Evolutionary conservation across 2,113 vertebrate genomes (phyloP), one percentile per base, ranked within the genome.

Genomic region (Sapajus apella): DNA sequence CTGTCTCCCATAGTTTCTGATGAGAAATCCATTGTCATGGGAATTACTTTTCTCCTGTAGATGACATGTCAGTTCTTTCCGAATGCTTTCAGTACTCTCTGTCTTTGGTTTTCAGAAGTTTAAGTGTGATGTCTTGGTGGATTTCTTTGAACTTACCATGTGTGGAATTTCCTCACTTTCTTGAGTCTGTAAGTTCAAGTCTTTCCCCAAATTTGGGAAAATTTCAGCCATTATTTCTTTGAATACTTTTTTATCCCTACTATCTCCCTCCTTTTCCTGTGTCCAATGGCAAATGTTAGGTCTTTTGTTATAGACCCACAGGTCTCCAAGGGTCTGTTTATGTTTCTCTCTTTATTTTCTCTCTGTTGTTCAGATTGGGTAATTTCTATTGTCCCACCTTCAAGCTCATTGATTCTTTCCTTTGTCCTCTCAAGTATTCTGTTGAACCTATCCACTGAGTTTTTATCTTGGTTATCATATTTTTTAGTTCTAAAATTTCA

Each of bases 101-200:
- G 16, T 70, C 56, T 80, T 88, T 32, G 50, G 17, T 35, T 35
- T 94, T 83, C 75, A 77, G 52, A 82, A 66, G 27, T 87, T 68
- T 83, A 80, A 95, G 0, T 80, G 12, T 43, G 25, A 40, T 21
- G 21, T 50, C 35, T 83, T 82, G 17, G 11, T 75, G 2, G 32
- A 92, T 92, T 94, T 92, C 10, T 87, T 90, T 80, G 45, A 21
- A 80, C 80, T 80, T 58, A 73, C 90, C 37, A 23, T 90, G 11
- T 64, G 87, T 83, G 11, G 10, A 64, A 10, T 89, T 87, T 94
- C 35, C 20, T 88, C 30, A 77, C 16, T 72, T 83, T 80, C 82
- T 87, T 75, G 32, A 70, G 56, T 55, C 30, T 84, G 13, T 88
- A 95, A 70, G 32, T 83, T 87, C 52, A n/a, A 79, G 25, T 23